A percentile compares a stretch with the other conserved stretches of the same genome.
These are phyloP conservation scores for Zophobas morio DNA, from an alignment of 1,140 invertebrate species.

Conservation along the genomic window DNA sequence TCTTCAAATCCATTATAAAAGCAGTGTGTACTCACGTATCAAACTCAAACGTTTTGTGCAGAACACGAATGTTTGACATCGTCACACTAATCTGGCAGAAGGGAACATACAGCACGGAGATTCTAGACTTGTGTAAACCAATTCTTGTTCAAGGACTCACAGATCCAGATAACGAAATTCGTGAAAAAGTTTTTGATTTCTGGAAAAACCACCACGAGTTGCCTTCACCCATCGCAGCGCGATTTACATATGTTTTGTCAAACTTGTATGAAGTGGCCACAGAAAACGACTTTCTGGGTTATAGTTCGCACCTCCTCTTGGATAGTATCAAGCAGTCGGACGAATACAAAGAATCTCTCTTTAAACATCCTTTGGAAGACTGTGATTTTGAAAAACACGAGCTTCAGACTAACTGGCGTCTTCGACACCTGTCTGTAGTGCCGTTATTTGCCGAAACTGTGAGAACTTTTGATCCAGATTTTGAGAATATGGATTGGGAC, in stretches of 20 bases:
- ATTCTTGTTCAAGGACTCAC: conserved; percentile 68
- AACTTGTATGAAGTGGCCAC: conserved; percentile 65
- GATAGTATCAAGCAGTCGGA: conserved; percentile 68
- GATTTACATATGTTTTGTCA: conserved; percentile 67
- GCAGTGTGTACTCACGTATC: conserved; percentile 29
- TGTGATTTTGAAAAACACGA: conserved; percentile 73
- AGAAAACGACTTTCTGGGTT: conserved; percentile 67
- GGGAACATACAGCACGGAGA: conserved; percentile 10
- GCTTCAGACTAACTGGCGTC: conserved; percentile 70
- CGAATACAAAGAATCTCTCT: conserved; percentile 70
- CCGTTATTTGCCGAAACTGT: conserved; percentile 74
- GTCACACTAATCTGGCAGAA: conserved; percentile 48
- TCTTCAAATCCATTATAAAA: conserved; percentile 17
- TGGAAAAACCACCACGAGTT: conserved; percentile 67
- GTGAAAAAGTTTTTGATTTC: conserved; percentile 68
- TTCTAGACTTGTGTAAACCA: conserved; percentile 58
- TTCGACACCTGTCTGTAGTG: conserved; percentile 73
- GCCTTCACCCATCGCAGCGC: conserved; percentile 58
- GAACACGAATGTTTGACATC: conserved; percentile 59
- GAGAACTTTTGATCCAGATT: conserved; percentile 33
- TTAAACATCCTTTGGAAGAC: conserved; percentile 72
- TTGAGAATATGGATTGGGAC: conserved; percentile 6
- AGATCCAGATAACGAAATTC: conserved; percentile 67
- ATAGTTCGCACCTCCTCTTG: conserved; percentile 67
- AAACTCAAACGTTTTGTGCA: conserved; percentile 53